phyloP scores from a whole-genome alignment of 2,797 vertebrate genomes.

The Anniella stebbinsi region DNA sequence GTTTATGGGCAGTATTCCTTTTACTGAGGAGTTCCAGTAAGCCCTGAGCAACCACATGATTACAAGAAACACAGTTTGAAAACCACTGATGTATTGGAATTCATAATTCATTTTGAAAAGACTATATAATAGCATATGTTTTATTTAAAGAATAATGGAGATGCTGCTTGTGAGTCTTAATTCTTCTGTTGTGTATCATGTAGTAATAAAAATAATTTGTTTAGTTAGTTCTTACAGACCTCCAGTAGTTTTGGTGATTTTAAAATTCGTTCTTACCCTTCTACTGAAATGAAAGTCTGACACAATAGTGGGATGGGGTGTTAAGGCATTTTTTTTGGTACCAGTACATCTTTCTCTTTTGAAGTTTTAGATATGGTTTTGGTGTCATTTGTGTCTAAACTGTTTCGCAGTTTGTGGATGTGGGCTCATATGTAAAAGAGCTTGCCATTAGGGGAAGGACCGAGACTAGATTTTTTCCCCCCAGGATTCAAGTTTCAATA shows the following conservation, averaged over 20 bases:
- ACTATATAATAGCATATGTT: background rate
- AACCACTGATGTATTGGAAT: background rate
- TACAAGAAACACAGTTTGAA: background rate
- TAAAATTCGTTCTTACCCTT: background rate
- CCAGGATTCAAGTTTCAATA: background rate
- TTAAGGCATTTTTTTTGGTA: background rate
- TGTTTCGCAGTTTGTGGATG: background rate
- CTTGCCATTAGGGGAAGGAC: background rate
- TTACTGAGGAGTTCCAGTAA: background rate
- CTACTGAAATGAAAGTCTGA: background rate
- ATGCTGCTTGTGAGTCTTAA: background rate
- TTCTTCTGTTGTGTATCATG: background rate
- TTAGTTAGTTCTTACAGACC: background rate
- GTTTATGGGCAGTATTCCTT: background rate
- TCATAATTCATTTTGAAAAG: background rate
- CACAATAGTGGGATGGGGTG: background rate
- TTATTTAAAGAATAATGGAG: background rate
- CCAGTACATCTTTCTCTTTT: background rate
- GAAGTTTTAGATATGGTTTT: background rate
- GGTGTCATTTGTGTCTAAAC: background rate
- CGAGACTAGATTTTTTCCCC: background rate
- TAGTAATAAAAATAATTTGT: background rate
- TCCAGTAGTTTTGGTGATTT: background rate
- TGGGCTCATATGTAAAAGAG: background rate
- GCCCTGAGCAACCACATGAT: background rate